These are phyloP conservation scores for Napeogenes sylphis DNA, from an alignment of 2,888 invertebrate species.

Conservation along the genomic window DNA sequence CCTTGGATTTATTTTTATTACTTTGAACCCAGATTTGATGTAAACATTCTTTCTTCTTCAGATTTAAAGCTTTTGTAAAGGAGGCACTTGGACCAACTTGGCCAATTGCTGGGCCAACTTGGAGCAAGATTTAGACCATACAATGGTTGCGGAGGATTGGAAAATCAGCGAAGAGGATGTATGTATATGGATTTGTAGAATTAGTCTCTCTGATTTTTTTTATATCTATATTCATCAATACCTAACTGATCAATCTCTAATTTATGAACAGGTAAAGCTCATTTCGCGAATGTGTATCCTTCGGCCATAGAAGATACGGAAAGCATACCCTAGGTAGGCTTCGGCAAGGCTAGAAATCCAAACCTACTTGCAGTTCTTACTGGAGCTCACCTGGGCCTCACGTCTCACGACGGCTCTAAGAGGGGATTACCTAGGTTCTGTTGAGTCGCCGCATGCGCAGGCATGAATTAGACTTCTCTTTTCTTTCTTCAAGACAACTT, in stretches of 20 bases:
- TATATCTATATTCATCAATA: neutral
- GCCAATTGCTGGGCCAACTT: too few relatives aligned
- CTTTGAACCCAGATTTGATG: too few relatives aligned
- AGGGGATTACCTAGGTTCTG: constrained; percentile 19
- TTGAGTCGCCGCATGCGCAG: constrained; percentile 16
- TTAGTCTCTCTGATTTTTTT: neutral
- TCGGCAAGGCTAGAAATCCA: constrained; percentile 82
- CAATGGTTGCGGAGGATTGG: too few relatives aligned
- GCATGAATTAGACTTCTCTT: constrained; percentile 8
- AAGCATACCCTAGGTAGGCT: constrained; percentile 74
- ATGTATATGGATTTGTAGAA: constrained; percentile 29
- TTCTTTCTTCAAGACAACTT: neutral
- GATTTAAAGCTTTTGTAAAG: too few relatives aligned
- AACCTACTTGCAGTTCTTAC: constrained; percentile 78
- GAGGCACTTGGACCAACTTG: too few relatives aligned
- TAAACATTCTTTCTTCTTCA: too few relatives aligned
- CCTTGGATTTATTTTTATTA: too few relatives aligned
- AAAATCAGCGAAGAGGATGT: too few relatives aligned
- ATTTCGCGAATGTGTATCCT: constrained; percentile 96
- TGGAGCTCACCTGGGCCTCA: constrained; percentile 30
- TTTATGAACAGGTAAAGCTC: constrained; percentile 85
- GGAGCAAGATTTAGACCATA: too few relatives aligned
- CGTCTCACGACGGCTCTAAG: constrained; percentile 17
- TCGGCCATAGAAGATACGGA: constrained; percentile 77
- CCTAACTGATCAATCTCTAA: neutral